Percentiles rank a stretch among this genome's conserved stretches.
Conservation (phyloP, 2,888 invertebrate species). For the Eulithis testata region DNA sequence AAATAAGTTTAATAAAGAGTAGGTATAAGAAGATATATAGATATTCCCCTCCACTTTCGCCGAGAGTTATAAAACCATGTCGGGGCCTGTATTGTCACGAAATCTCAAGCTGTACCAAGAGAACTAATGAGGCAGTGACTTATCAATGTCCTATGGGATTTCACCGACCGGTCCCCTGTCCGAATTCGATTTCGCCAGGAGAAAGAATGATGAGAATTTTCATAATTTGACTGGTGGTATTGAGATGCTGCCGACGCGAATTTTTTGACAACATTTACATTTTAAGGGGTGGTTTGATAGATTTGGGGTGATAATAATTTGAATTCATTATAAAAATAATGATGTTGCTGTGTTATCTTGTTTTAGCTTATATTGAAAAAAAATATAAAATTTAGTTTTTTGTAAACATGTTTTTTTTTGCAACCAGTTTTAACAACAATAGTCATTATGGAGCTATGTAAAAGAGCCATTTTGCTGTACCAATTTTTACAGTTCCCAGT, state of each 20-base stretch:
- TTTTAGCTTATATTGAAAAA: neutral
- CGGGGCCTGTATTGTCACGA: too few species aligned
- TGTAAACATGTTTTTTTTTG: too few species aligned
- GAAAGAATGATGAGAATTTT: slow-evolving; percentile 46
- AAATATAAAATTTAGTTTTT: neutral
- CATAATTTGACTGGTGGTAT: slow-evolving; percentile 43
- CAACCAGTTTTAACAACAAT: too few species aligned
- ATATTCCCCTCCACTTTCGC: too few species aligned
- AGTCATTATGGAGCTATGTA: too few species aligned
- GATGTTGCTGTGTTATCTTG: neutral
- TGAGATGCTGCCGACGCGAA: slow-evolving; percentile 36
- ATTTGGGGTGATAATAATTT: slow-evolving; percentile 18
- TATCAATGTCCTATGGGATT: slow-evolving; percentile 35
- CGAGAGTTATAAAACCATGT: too few species aligned
- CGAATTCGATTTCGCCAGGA: slow-evolving; percentile 47
- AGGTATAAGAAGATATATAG: too few species aligned
- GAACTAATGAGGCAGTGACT: slow-evolving; percentile 20
- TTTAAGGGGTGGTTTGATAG: slow-evolving; percentile 14
- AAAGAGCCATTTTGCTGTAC: too few species aligned
- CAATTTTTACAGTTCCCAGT: too few species aligned
- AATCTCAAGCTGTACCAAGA: neutral
- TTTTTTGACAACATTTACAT: slow-evolving; percentile 28
- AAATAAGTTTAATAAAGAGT: too few species aligned
- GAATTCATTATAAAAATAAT: slow-evolving; percentile 14
- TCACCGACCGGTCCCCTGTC: slow-evolving; percentile 37